Evolutionary conservation across 2,888 invertebrate genomes (phyloP), one percentile per base, ranked within the genome.

Genomic region (Seira sanloemensis): DNA sequence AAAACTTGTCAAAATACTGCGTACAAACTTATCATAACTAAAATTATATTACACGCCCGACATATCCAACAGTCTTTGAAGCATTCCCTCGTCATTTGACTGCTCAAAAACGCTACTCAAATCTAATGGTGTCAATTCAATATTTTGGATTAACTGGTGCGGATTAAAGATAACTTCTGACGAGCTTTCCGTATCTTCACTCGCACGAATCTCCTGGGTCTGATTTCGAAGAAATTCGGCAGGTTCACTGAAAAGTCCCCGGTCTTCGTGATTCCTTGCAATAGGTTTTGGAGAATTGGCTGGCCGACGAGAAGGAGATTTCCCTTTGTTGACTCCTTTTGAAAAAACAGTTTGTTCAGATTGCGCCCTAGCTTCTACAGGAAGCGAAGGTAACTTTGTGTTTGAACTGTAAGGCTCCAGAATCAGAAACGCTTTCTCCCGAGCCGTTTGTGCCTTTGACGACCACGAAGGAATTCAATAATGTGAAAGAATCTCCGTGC

Each of bases 51-150:
- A 80, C 5, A 80, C 80, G 16, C 80, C 80, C 9, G 80, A 80
- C 82, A 85, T 85, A 54, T 85, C 84, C 23, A 87, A 62, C 19
- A 87, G 75, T 85, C 83, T 80, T 71, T 87, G 84, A 5, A 86
- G 37, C 73, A 79, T 82, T 62, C 74, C 84, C 67, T 86, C 84
- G 46, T 87, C 87, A 67, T 86, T 86, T 1, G 80, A 80, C 18
- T 80, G 80, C 19, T 80, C 80, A 50, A 85, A 76, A 9, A 87
- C 80, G 58, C 78, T 86, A 9, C 84, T 78, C n/a, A 87, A 73
- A 78, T 87, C 86, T 12, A 84, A 54, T 9, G 84, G 79, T n/a
- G 74, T 74, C 4, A 84, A 23, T 58, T 76, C 71, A 21, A 77
- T 71, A 58, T 80, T 80, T 67, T 80, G 73, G 46, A 80, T 80